Conservation (phyloP, 2,797 vertebrate species). For the Pantherophis vulpinus region DNA sequence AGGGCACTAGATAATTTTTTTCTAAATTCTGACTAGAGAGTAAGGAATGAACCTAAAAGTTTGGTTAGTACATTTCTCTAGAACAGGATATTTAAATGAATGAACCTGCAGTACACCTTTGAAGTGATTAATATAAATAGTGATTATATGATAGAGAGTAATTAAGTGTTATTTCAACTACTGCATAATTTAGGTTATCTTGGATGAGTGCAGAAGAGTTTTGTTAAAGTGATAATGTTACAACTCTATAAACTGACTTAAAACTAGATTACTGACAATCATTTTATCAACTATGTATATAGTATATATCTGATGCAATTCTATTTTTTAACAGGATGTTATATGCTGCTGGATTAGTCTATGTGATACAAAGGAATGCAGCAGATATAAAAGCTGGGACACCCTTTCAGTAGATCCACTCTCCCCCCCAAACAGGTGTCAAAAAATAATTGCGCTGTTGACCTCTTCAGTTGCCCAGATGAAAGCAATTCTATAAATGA, state of each 20-base stretch:
- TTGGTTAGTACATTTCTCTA: slow-evolving; percentile 12
- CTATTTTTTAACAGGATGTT: neutral
- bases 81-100: neutral
- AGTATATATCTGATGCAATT: neutral
- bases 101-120: slow-evolving; percentile 18
- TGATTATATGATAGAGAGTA: slow-evolving; percentile 42
- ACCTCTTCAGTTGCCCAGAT: neutral
- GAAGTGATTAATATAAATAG: slow-evolving; percentile 46
- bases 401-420: neutral
- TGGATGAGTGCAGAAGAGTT: slow-evolving; percentile 18
- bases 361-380: neutral
- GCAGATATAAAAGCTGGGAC: neutral
- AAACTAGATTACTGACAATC: neutral
- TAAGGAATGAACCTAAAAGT: neutral
- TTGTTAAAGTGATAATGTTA: neutral
- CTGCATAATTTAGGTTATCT: slow-evolving; percentile 14
- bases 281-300: neutral
- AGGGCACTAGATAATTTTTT: neutral
- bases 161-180: slow-evolving; percentile 27
- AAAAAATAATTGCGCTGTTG: neutral
- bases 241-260: neutral
- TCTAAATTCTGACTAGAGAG: slow-evolving; percentile 11
- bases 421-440: neutral
- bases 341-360: neutral
- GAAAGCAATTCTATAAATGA: neutral